Evolutionary conservation across 2,113 vertebrate species (phyloP).

Genomic region (Melospiza melodia): DNA sequence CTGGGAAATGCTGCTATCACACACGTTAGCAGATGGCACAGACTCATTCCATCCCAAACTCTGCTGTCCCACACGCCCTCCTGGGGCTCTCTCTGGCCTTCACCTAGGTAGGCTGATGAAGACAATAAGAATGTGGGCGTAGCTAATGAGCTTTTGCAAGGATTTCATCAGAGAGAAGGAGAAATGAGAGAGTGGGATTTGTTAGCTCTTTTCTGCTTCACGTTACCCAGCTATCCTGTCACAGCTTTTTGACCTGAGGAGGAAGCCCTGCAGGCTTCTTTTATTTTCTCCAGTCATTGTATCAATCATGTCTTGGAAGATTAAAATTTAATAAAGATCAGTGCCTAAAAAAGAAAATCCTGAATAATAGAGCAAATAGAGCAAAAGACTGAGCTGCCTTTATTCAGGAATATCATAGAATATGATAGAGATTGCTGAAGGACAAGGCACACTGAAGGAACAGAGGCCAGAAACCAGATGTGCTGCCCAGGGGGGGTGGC

Average conservation of each 20-base stretch:
- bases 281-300: slow-evolving; percentile 24
- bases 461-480: neutral
- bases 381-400: neutral
- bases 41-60: neutral
- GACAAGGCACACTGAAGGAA: neutral
- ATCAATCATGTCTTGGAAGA: neutral
- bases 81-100: neutral
- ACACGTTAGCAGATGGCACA: neutral
- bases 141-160: neutral
- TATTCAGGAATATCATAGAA: neutral
- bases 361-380: slow-evolving; percentile 22
- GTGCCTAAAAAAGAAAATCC: slow-evolving; percentile 23
- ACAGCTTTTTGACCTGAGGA: neutral
- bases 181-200: neutral
- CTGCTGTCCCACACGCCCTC: neutral
- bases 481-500: neutral
- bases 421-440: neutral
- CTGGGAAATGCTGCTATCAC: neutral
- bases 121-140: neutral
- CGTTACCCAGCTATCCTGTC: neutral
- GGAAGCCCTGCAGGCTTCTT: neutral
- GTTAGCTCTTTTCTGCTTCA: neutral
- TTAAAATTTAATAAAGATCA: slow-evolving; percentile 50
- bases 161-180: neutral
- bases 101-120: neutral